These are phyloP conservation scores for Nasonia oneida DNA, from an alignment of 2,888 invertebrate species.

Conservation along the genomic window DNA sequence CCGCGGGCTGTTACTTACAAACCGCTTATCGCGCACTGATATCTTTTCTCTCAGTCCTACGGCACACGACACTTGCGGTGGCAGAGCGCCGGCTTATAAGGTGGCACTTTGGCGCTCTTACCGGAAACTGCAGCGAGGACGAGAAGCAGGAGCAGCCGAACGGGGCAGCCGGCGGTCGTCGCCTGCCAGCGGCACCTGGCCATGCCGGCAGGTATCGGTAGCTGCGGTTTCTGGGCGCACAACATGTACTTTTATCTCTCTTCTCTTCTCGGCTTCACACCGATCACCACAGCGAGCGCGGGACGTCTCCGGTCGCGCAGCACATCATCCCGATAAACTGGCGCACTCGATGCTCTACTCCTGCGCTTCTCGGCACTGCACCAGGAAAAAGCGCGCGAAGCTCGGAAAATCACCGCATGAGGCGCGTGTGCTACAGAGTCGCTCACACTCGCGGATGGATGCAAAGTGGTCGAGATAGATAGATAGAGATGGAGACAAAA, in stretches of 20 bases:
- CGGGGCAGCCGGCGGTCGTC: slow-evolving; percentile 30
- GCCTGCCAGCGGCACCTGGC: slow-evolving; percentile 38
- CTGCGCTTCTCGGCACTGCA: neutral
- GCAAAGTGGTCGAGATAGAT: neutral
- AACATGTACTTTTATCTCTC: slow-evolving; percentile 4
- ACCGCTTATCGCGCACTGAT: neutral
- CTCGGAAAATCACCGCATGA: neutral
- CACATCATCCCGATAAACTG: neutral
- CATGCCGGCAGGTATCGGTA: slow-evolving; percentile 14
- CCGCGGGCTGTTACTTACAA: neutral
- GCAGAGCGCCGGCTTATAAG: no score
- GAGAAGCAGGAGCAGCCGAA: slow-evolving; percentile 26
- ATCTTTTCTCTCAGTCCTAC: no score
- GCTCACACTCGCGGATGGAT: neutral
- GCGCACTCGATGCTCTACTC: neutral
- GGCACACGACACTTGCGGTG: no score
- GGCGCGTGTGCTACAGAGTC: neutral
- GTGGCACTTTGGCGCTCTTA: slow-evolving; percentile 37
- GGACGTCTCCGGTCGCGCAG: neutral
- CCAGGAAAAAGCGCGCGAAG: neutral
- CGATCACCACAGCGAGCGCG: neutral
- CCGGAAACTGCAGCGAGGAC: slow-evolving; percentile 57
- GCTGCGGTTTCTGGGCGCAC: slow-evolving; percentile 9
- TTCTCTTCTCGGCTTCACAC: neutral
- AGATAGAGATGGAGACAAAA: neutral